phyloP scores from a whole-genome alignment of 1,140 invertebrate genomes.

The Andrena cerasifolii region DNA sequence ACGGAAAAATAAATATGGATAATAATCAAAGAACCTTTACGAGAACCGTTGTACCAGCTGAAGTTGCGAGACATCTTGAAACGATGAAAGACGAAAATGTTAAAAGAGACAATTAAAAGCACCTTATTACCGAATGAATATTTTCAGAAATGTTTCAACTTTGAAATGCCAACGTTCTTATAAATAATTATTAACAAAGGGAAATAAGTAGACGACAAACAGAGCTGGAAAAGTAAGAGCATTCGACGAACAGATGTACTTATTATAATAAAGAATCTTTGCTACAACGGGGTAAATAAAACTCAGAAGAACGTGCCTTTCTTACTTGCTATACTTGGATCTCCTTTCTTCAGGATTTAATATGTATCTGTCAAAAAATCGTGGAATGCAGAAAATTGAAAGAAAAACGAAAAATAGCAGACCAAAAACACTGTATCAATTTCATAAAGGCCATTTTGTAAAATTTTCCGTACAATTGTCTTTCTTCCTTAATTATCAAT shows the following conservation, averaged over 20 bases:
- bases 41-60: neutral
- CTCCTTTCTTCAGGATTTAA: no score
- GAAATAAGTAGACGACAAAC: neutral
- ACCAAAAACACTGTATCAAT: no score
- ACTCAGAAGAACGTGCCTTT: no score
- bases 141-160: neutral
- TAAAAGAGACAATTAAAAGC: neutral
- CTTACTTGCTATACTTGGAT: no score
- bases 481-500: no score
- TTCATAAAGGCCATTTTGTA: no score
- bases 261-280: neutral
- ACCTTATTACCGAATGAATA: neutral
- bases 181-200: neutral
- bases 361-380: no score
- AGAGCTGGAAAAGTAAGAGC: neutral
- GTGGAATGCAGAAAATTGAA: no score
- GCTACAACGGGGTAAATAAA: no score
- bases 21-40: neutral
- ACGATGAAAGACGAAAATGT: neutral
- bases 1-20: neutral
- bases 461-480: no score
- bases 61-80: neutral
- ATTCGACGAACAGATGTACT: no score
- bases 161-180: neutral
- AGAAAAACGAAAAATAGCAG: no score